These are phyloP conservation scores for Crocidura indochinensis DNA, from an alignment of 2,797 vertebrate species.

Conservation along the genomic window DNA sequence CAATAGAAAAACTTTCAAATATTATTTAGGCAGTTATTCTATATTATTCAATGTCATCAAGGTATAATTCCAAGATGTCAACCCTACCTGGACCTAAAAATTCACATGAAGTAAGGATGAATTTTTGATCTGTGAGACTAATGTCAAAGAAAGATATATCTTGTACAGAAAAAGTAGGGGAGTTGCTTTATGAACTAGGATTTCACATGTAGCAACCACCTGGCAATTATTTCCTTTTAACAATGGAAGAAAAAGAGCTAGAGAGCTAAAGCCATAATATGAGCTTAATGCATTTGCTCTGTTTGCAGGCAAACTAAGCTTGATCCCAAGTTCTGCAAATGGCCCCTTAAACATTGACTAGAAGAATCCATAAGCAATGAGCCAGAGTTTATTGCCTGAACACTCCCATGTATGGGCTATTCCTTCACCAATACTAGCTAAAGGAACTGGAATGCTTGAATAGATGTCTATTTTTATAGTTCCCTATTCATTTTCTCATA, in stretches of 20 bases:
- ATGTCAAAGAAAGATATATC: background rate
- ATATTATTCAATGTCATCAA: background rate
- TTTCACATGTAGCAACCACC: background rate
- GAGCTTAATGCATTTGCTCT: too few relatives aligned
- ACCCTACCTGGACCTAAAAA: background rate
- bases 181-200: background rate
- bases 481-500: too few relatives aligned
- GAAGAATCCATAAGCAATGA: too few relatives aligned
- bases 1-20: conserved; percentile 38
- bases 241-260: background rate
- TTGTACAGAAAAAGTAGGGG: background rate
- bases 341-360: too few relatives aligned
- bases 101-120: background rate
- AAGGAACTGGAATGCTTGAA: background rate
- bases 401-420: too few relatives aligned
- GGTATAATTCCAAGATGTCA: conserved; percentile 3
- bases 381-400: too few relatives aligned
- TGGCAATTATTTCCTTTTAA: background rate
- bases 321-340: too few relatives aligned
- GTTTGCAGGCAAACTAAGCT: too few relatives aligned
- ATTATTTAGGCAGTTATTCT: background rate
- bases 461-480: background rate
- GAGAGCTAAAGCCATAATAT: background rate
- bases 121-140: background rate
- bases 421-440: too few relatives aligned